Evolutionary conservation across 37 sponge, comb jelly and placozoan genomes (phyloP).

Genomic region (Crambe crambe): DNA sequence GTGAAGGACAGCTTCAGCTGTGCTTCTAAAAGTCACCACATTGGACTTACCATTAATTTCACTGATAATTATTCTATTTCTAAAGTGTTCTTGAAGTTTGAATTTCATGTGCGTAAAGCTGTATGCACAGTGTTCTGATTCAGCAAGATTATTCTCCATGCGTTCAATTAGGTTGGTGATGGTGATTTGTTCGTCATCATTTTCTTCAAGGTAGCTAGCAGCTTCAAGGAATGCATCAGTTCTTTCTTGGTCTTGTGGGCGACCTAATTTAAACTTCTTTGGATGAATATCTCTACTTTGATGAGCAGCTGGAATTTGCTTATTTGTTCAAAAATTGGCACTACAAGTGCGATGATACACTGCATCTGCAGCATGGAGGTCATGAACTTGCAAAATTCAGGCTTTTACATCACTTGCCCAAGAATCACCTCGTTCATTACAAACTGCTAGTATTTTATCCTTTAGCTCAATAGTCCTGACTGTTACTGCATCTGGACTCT

Average conservation of each 20-base stretch:
- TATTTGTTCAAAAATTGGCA: conserved; percentile 39
- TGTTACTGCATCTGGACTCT: too few species aligned
- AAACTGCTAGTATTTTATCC: conserved; percentile 16
- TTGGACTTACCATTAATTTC: conserved; percentile 52
- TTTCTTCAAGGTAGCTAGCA: conserved; percentile 48
- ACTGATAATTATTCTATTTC: conserved; percentile 33
- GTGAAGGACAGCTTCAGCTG: conserved; percentile 31
- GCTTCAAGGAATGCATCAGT: conserved; percentile 46
- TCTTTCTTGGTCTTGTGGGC: conserved; percentile 32
- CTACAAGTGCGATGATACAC: conserved; percentile 40
- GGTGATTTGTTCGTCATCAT: conserved; percentile 52
- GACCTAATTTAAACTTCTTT: conserved; percentile 28
- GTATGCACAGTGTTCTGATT: conserved; percentile 5
- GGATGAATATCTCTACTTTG: background rate
- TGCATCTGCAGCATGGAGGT: conserved; percentile 59
- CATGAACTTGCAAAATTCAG: conserved; percentile 47
- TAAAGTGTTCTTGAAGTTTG: conserved; percentile 37
- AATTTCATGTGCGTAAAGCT: conserved; percentile 31
- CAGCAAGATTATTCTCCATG: conserved; percentile 34
- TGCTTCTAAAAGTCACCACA: conserved; percentile 47
- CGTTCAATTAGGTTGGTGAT: conserved; percentile 23
- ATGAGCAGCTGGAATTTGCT: conserved; percentile 47
- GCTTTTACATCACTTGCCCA: conserved; percentile 42
- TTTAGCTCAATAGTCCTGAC: too few species aligned
- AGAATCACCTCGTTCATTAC: conserved; percentile 40